Evolutionary conservation across 2,113 vertebrate genomes (phyloP).

Genomic region (Phrynosoma platyrhinos): DNA sequence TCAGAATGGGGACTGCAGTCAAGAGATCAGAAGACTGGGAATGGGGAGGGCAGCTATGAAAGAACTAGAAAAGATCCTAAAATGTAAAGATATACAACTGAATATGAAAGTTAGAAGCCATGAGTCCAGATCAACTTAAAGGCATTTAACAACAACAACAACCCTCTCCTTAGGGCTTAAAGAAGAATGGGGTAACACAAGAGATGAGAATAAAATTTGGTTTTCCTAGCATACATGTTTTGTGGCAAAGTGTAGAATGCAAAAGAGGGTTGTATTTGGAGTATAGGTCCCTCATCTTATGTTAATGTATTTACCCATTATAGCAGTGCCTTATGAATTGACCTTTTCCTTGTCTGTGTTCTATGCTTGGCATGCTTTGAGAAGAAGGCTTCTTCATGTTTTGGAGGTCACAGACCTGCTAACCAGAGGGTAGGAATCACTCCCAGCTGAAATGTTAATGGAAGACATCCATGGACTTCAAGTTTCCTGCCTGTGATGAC

Average conservation of each 20-base stretch:
- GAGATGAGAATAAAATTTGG: neutral
- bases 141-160: no score
- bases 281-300: no score
- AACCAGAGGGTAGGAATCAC: neutral
- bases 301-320: neutral
- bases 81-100: no score
- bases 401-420: neutral
- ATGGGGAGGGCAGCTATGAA: no score
- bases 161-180: neutral
- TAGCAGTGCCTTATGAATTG: neutral
- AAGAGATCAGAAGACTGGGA: no score
- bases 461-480: neutral
- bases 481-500: neutral
- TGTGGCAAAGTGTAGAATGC: neutral
- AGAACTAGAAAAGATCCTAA: no score
- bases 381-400: neutral
- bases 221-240: neutral
- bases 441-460: neutral
- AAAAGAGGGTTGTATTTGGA: neutral
- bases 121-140: no score
- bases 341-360: neutral
- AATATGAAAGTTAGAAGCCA: no score
- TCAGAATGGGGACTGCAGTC: no score
- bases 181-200: neutral
- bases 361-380: neutral